Conservation (phyloP, 2,797 vertebrate species). For the Leucoraja ocellata region DNA sequence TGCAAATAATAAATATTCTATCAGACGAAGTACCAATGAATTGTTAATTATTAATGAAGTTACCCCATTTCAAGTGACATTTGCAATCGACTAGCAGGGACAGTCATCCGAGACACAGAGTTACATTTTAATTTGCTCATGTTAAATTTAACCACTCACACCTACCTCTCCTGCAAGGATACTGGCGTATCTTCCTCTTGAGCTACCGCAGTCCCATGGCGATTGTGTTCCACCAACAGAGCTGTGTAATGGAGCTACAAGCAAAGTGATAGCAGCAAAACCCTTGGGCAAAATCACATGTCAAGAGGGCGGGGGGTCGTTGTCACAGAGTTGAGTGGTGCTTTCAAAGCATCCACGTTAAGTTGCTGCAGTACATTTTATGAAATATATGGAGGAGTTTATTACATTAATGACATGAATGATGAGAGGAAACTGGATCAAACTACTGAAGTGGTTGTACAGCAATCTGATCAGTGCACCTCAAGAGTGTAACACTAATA, state of each 20-base stretch:
- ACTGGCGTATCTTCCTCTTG: not conserved
- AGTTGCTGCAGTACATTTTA: not conserved
- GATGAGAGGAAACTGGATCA: not conserved
- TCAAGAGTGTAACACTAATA: no score
- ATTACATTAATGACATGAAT: not conserved
- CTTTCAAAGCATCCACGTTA: not conserved
- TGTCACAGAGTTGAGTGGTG: not conserved
- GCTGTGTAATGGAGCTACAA: not conserved
- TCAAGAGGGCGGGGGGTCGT: not conserved
- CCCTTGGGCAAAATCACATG: not conserved
- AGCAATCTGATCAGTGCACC: no score
- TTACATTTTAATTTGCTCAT: not conserved
- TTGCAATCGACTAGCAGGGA: not conserved
- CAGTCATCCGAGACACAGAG: not conserved
- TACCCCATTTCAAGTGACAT: not conserved
- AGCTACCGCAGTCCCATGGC: not conserved
- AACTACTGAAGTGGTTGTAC: not conserved
- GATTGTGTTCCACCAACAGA: not conserved
- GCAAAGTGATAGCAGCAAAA: not conserved
- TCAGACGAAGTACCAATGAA: not conserved
- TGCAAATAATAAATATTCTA: slow-evolving; percentile 17
- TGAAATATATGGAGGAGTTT: not conserved
- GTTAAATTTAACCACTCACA: not conserved
- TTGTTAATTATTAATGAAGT: slow-evolving; percentile 31
- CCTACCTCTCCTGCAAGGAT: not conserved